Evolutionary conservation across 1,140 invertebrate genomes (phyloP), one percentile per base, ranked within the genome.

Genomic region (Copidosoma floridanum): DNA sequence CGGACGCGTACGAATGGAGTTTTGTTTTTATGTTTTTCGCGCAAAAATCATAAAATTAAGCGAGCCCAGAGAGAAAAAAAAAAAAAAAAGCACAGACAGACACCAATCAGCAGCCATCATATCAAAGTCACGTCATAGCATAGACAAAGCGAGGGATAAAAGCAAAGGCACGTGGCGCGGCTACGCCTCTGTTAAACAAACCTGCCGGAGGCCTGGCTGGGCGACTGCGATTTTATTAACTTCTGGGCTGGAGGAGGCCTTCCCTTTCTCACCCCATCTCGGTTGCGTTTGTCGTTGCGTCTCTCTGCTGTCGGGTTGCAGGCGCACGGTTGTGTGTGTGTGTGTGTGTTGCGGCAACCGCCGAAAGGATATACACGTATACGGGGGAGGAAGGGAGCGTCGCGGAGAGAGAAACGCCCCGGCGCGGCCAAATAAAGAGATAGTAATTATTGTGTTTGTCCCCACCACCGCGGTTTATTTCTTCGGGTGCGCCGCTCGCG

Each of bases 181-280:
- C 71, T 78, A 77, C 73, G 75, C 71, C 73, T 75, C 68, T 75
- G 75, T 69, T 79, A 78, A 79, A 79, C 78, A 80, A 79, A 79
- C 76, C 70, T 64, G 71, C 72, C 75, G 65, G 65, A 66, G 66
- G 66, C 69, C 61, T 44, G 59, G 61, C 68, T 61, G 64, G 65
- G 67, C 71, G 74, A 70, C 68, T 67, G 71, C 73, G 75, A 79
- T 79, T 79, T 79, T 79, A 79, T 79, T 79, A 79, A 78, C 76
- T 79, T 78, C 75, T 79, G 70, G 72, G 76, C 71, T 71, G 65
- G 56, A 59, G 44, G 51, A 65, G 57, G 57, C n/a, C n/a, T n/a
- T n/a, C n/a, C n/a, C 24, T 41, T 50, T n/a, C 32, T 23, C 40
- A 68, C 64, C 63, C 64, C 40, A 43, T 62, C 61, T 12, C 43